phyloP scores from a whole-genome alignment of 2,797 vertebrate genomes.

The Chlorospingus semifuscus region DNA sequence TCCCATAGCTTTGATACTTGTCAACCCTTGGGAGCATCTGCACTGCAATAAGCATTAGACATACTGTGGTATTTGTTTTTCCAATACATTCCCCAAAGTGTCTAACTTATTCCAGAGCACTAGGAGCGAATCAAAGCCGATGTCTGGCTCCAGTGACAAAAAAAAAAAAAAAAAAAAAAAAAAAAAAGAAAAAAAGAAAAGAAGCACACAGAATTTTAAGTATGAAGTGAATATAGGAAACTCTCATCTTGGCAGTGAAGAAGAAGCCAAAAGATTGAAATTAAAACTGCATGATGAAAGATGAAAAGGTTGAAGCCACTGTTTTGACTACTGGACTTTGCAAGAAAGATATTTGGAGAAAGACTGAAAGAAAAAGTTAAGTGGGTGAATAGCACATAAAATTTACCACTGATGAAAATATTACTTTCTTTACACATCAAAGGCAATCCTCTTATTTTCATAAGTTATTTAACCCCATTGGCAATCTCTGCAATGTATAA shows the following conservation, averaged over 20 bases:
- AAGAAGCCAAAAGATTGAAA: slow-evolving; percentile 36
- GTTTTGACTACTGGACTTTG: slow-evolving; percentile 56
- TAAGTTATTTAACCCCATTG: slow-evolving; percentile 68
- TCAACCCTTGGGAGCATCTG: neutral
- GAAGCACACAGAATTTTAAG: slow-evolving; percentile 18
- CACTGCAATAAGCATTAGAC: neutral
- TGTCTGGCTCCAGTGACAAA: neutral
- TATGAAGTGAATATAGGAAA: neutral
- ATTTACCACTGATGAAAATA: slow-evolving; percentile 69
- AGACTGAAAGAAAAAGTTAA: slow-evolving; percentile 41
- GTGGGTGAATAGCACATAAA: slow-evolving; percentile 31
- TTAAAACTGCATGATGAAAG: slow-evolving; percentile 60
- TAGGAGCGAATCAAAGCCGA: slow-evolving; percentile 8
- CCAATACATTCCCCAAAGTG: neutral
- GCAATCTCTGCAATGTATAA: slow-evolving; percentile 67
- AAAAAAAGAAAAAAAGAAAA: neutral
- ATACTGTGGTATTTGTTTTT: neutral
- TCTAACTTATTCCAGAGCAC: neutral
- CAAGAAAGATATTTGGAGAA: slow-evolving; percentile 34
- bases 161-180: neutral
- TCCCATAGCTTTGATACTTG: neutral
- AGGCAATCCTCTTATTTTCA: slow-evolving; percentile 64
- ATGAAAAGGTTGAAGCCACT: slow-evolving; percentile 57
- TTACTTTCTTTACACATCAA: slow-evolving; percentile 60
- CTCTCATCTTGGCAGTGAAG: slow-evolving; percentile 21